Conservation (phyloP, 2,797 vertebrate species). For the Peromyscus eremicus region DNA sequence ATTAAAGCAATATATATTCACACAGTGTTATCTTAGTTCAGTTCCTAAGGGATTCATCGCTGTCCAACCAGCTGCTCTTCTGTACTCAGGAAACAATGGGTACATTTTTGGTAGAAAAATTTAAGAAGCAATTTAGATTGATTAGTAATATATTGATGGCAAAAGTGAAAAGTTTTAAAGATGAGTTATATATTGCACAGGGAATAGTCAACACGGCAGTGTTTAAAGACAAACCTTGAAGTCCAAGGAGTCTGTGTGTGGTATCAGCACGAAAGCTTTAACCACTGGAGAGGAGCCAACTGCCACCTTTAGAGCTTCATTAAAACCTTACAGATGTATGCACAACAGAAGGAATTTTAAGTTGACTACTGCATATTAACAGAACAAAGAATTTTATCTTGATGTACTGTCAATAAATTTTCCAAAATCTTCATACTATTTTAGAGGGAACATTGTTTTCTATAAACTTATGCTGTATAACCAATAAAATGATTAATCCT, state of each 20-base stretch:
- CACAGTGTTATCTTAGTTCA: neutral
- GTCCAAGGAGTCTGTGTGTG: neutral
- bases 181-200: neutral
- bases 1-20: no score
- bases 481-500: neutral
- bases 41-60: conserved; percentile 40
- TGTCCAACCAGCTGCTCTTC: conserved; percentile 43
- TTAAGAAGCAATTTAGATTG: conserved; percentile 13
- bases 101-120: conserved; percentile 11
- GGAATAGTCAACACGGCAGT: neutral
- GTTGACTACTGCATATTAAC: neutral
- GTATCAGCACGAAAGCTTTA: neutral
- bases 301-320: neutral
- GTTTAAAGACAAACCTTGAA: conserved; percentile 22
- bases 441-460: neutral
- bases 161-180: conserved; percentile 15
- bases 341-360: neutral
- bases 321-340: neutral
- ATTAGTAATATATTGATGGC: conserved; percentile 10
- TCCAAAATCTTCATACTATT: neutral
- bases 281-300: no score
- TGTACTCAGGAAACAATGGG: neutral
- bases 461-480: neutral
- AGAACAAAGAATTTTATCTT: neutral
- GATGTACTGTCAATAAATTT: neutral